Base-by-base conservation (phyloP, 2,888 invertebrate genomes). In the Notodonta dromedarius region DNA sequence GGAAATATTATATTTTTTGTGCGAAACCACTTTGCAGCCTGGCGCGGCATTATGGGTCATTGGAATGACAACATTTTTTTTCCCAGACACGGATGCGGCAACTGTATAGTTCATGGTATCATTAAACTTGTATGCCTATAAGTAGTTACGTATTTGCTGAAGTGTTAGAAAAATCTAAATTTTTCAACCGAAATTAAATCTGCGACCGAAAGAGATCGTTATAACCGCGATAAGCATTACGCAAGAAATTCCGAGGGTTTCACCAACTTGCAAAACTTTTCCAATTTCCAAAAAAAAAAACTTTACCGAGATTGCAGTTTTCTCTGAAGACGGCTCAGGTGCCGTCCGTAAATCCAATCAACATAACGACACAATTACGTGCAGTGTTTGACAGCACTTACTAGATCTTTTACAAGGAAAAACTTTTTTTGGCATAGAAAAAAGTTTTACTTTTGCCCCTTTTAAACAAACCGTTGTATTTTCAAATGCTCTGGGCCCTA, bases 261-360 rank as follows among this genome's bases (percentile, higher is more conserved):
- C 70, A 67, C 72, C 65, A 70, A 74, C 75, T 78, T 74, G 67
- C 62, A 57, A 74, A 86, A 85, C 79, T 86, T 86, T 85, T 79
- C 79, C 78, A 85, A 83, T 86, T 82, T 79, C 69, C 67, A 50
- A 63, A 71, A 73, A 69, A 64, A 61, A 56, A 59, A 62, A 69
- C 67, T 44, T 63, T 63, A 62, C 42, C 64, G 67, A 67, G 67
- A 67, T 65, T 64, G 58, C 56, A 68, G 65, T 58, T 42, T 48
- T 9, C 11, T 14, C 42, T 35, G n/a, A 53, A 35, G 39, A 54
- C 39, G 66, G 57, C 57, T 54, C 57, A 60, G 65, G 58, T 66
- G 63, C 57, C 55, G 44, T 52, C 12, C 39, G 46, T 42, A 46
- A 32, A 51, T 61, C 42, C 54, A 60, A 61, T 63, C 55, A 39